Evolutionary conservation across 2,888 invertebrate genomes (phyloP).

Genomic region (Dolomedes plantarius): DNA sequence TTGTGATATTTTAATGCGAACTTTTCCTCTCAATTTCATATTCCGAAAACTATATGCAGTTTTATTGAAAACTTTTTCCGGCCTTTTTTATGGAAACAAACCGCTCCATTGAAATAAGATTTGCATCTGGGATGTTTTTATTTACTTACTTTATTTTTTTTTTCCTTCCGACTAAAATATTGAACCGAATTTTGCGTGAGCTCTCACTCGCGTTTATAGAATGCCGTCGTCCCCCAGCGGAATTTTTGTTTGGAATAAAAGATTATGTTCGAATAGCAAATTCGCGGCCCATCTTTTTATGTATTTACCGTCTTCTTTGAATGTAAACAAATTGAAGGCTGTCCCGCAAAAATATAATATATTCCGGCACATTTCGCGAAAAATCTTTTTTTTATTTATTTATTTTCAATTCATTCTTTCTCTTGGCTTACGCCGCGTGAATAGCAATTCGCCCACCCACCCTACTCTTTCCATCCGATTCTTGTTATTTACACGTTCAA

Average conservation of each 20-base stretch:
- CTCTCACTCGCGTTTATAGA: constrained; percentile 6
- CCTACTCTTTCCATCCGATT: constrained; percentile 17
- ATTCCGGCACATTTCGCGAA: constrained; percentile 53
- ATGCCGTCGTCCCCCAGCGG: constrained; percentile 1
- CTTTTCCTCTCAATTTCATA: neutral
- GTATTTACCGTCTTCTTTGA: constrained; percentile 63
- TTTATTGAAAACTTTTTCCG: constrained; percentile 25
- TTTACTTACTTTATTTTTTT: neutral
- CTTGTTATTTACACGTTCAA: constrained; percentile 65
- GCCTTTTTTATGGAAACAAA: neutral
- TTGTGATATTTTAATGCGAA: neutral
- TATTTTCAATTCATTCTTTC: constrained; percentile 18
- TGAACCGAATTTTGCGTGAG: neutral
- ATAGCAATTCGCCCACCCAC: constrained; percentile 53
- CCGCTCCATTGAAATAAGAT: constrained; percentile 20
- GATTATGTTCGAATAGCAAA: constrained; percentile 65
- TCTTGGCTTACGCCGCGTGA: constrained; percentile 38
- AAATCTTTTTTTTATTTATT: neutral
- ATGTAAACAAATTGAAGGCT: constrained; percentile 69
- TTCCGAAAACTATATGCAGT: constrained; percentile 17
- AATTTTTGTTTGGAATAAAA: constrained; percentile 58
- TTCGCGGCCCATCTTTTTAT: constrained; percentile 36
- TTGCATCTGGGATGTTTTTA: constrained; percentile 34
- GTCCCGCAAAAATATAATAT: constrained; percentile 43
- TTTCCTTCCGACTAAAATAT: constrained; percentile 15